A percentile compares a stretch with the other conserved stretches of the same genome.
These are phyloP conservation scores for Bellardia bayeri DNA, from an alignment of 2,888 invertebrate genomes.

Conservation along the genomic window DNA sequence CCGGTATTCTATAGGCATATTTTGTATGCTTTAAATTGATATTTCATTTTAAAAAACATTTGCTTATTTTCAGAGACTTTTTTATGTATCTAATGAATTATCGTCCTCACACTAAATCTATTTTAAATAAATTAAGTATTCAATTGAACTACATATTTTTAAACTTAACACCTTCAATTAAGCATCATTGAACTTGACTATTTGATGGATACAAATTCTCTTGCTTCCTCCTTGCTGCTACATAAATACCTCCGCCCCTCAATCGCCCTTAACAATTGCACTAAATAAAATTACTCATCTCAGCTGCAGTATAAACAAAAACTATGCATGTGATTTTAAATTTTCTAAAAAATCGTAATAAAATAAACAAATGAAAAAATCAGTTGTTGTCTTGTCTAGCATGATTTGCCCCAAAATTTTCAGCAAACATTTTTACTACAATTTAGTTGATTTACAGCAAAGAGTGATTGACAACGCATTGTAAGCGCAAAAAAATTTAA, in stretches of 20 bases:
- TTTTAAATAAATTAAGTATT: constrained; percentile 36
- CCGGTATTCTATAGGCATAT: too few species aligned
- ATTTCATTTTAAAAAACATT: too few species aligned
- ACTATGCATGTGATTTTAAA: constrained; percentile 58
- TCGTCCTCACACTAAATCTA: background rate
- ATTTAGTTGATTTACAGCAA: constrained; percentile 62
- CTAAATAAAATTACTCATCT: constrained; percentile 58
- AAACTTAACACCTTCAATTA: constrained; percentile 54
- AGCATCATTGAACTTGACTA: constrained; percentile 66
- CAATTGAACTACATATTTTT: constrained; percentile 52
- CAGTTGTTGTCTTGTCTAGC: constrained; percentile 13
- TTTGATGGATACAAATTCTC: constrained; percentile 12
- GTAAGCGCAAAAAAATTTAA: background rate
- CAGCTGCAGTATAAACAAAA: constrained; percentile 31
- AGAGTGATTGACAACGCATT: constrained; percentile 50
- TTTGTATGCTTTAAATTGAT: too few species aligned
- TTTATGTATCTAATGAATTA: background rate
- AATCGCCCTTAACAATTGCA: background rate
- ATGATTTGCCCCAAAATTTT: constrained; percentile 20
- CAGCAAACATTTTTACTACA: background rate
- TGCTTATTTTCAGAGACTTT: too few species aligned
- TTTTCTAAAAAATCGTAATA: background rate
- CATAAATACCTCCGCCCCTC: background rate
- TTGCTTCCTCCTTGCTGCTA: background rate
- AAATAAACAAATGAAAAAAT: constrained; percentile 13